Evolutionary conservation across 1,140 invertebrate species (phyloP).

Genomic region (Cydia strobilella): DNA sequence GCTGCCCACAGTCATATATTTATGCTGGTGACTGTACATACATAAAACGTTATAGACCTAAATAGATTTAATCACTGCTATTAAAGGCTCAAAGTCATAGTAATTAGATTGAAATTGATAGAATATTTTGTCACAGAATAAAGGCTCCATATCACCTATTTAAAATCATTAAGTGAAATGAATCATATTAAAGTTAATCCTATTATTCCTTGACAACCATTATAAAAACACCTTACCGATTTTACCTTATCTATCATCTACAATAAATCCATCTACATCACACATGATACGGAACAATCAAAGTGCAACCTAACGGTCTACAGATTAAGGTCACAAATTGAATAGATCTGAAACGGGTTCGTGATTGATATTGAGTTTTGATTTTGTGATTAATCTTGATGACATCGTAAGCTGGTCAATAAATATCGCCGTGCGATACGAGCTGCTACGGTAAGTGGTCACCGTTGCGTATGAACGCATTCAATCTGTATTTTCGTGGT

Average conservation of each 20-base stretch:
- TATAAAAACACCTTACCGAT: background rate
- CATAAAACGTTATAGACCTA: no score
- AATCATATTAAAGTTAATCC: background rate
- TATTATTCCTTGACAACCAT: background rate
- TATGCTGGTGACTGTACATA: no score
- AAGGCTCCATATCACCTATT: no score
- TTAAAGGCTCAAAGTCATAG: no score
- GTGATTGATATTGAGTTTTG: background rate
- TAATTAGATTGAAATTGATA: no score
- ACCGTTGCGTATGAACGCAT: no score
- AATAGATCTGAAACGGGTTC: slow-evolving; percentile 1
- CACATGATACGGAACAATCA: slow-evolving; percentile 18
- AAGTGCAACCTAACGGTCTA: slow-evolving; percentile 21
- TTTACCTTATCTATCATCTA: background rate
- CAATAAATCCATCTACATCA: background rate
- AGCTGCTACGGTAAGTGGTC: background rate
- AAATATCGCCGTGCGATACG: background rate
- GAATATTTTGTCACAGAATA: no score
- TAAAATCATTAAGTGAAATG: no score
- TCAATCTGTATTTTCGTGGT: no score
- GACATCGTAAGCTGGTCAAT: background rate
- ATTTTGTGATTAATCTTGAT: background rate
- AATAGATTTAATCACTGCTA: no score
- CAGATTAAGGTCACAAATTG: slow-evolving; percentile 25
- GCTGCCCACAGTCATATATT: no score